Evolutionary conservation across 2,797 vertebrate species (phyloP).

Genomic region (Echeneis naucrates): DNA sequence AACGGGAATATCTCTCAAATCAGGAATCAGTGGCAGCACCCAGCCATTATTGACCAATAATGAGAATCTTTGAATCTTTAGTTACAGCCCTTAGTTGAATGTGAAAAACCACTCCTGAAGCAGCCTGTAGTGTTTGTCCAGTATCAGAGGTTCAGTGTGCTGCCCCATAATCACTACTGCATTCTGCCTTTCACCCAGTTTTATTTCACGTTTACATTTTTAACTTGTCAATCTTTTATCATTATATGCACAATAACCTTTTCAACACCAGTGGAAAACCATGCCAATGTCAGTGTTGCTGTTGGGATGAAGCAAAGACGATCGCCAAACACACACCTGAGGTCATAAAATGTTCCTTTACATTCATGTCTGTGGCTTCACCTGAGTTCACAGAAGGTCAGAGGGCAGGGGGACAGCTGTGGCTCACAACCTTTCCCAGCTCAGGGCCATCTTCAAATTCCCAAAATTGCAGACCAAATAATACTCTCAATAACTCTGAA

Average conservation of each 20-base stretch:
- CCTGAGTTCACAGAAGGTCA: not conserved
- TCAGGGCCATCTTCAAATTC: too few relatives aligned
- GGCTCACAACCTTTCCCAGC: too few relatives aligned
- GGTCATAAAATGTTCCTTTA: not conserved
- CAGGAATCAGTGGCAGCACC: too few relatives aligned
- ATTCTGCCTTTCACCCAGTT: not conserved
- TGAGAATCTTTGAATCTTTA: too few relatives aligned
- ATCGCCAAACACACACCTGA: not conserved
- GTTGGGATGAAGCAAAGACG: not conserved
- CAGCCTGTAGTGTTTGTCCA: conserved; percentile 13
- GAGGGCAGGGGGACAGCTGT: too few relatives aligned
- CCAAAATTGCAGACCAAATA: too few relatives aligned
- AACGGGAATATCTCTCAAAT: too few relatives aligned
- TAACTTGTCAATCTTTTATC: not conserved
- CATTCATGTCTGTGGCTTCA: not conserved
- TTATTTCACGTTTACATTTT: not conserved
- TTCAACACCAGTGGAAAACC: not conserved
- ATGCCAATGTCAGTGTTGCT: conserved; percentile 5
- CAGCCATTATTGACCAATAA: not conserved
- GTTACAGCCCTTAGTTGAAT: conserved; percentile 5
- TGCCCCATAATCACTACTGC: not conserved
- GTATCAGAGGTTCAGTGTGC: conserved; percentile 1
- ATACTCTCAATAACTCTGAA: too few relatives aligned
- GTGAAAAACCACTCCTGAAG: conserved; percentile 7
- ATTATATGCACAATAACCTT: not conserved